Evolutionary conservation across 2,888 invertebrate genomes (phyloP).

Genomic region (Luperina testacea): DNA sequence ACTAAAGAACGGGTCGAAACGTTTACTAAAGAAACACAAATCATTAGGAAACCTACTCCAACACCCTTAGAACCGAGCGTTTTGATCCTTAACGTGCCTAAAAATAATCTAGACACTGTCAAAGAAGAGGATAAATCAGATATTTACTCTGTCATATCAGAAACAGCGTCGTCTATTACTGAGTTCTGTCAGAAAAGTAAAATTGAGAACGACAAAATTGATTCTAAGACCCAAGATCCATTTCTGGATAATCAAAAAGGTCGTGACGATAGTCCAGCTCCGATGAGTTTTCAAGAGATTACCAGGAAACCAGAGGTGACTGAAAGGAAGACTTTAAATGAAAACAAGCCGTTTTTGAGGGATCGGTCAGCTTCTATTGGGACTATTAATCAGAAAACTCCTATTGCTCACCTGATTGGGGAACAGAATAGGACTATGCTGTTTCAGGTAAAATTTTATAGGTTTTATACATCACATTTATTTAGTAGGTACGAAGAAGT

Average conservation of each 20-base stretch:
- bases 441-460: slow-evolving; percentile 91
- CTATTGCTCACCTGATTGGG: slow-evolving; percentile 85
- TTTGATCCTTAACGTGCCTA: slow-evolving; percentile 77
- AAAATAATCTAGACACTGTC: slow-evolving; percentile 83
- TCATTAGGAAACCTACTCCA: slow-evolving; percentile 72
- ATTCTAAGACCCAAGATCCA: slow-evolving; percentile 40
- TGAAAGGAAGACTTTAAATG: slow-evolving; percentile 73
- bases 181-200: slow-evolving; percentile 70
- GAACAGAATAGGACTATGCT: slow-evolving; percentile 98
- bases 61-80: slow-evolving; percentile 78
- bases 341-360: slow-evolving; percentile 86
- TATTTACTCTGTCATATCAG: slow-evolving; percentile 73
- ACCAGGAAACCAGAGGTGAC: slow-evolving; percentile 68
- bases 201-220: slow-evolving; percentile 45
- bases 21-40: slow-evolving; percentile 57
- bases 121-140: slow-evolving; percentile 84
- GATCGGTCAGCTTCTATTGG: slow-evolving; percentile 92
- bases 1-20: slow-evolving; percentile 84
- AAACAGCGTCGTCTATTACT: slow-evolving; percentile 78
- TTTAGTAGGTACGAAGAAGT: neutral
- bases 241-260: slow-evolving; percentile 49
- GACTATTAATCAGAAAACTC: slow-evolving; percentile 87
- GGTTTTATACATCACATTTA: neutral
- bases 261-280: slow-evolving; percentile 60
- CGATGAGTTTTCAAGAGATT: slow-evolving; percentile 80